Percentiles rank a stretch among this genome's conserved stretches.
Conservation (phyloP, 2,113 vertebrate species). For the Siniperca knerii region DNA sequence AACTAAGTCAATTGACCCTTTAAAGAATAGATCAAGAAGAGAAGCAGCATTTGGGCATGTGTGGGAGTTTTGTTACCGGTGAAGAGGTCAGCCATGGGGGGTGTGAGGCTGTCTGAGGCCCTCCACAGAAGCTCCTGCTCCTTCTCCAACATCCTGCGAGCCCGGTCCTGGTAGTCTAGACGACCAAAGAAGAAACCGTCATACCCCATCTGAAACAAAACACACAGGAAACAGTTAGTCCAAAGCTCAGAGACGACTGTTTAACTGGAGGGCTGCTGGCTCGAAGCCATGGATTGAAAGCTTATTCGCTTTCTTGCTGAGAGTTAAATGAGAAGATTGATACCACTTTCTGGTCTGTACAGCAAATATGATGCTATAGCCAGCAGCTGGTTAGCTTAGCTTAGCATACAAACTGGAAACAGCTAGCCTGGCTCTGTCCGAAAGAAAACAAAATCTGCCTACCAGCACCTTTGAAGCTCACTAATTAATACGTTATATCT, state of each 20-base stretch:
- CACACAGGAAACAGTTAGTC: not conserved
- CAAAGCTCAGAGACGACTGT: not conserved
- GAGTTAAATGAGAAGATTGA: not conserved
- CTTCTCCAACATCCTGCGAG: constrained; percentile 40
- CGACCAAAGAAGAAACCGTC: constrained; percentile 94
- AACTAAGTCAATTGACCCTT: too few relatives aligned
- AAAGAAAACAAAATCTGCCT: too few relatives aligned
- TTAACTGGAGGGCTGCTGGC: too few relatives aligned
- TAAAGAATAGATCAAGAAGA: not conserved
- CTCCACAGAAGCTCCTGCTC: constrained; percentile 93
- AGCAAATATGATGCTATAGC: not conserved
- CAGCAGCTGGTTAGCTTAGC: not conserved
- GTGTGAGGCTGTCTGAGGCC: constrained; percentile 84
- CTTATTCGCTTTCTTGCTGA: too few relatives aligned
- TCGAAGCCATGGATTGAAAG: not conserved
- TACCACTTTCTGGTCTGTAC: not conserved
- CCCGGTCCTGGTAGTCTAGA: constrained; percentile 92
- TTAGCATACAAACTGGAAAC: not conserved
- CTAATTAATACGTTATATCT: not conserved
- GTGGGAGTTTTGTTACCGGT: constrained; percentile 81
- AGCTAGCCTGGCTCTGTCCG: not conserved
- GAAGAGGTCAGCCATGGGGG: constrained; percentile 89
- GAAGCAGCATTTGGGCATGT: not conserved
- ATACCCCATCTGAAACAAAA: constrained; percentile 89
- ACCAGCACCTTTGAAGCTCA: not conserved